These are phyloP conservation scores for Xanthorhoe spadicearia DNA, from an alignment of 2,888 invertebrate genomes.

Conservation along the genomic window DNA sequence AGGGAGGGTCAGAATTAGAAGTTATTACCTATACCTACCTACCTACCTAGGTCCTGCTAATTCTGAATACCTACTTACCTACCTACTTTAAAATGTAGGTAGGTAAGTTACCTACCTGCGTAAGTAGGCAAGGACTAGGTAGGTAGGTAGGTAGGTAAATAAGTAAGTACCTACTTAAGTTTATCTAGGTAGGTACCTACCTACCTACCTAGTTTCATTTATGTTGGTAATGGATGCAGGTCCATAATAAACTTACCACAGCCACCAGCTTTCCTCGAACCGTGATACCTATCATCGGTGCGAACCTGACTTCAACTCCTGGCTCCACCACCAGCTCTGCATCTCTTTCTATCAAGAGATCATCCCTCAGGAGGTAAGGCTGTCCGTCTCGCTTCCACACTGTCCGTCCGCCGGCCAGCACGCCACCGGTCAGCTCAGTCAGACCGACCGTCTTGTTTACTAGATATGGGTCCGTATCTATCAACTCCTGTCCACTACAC, in stretches of 20 bases:
- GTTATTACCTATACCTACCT: too few species aligned
- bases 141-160: conserved; percentile 2
- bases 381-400: conserved; percentile 85
- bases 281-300: conserved; percentile 96
- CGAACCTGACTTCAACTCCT: conserved; percentile 95
- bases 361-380: conserved; percentile 91
- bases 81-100: too few species aligned
- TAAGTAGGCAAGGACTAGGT: too few species aligned
- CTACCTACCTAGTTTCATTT: too few species aligned
- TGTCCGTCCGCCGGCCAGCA: conserved; percentile 84
- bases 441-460: conserved; percentile 72
- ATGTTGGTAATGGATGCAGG: too few species aligned
- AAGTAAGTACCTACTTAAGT: not conserved
- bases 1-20: too few species aligned
- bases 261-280: conserved; percentile 95
- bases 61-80: too few species aligned
- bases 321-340: conserved; percentile 94
- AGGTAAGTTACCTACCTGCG: too few species aligned
- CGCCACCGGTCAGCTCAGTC: conserved; percentile 87
- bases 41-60: too few species aligned
- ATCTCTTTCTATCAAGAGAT: conserved; percentile 90
- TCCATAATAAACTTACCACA: conserved; percentile 89
- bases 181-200: conserved; percentile 8
- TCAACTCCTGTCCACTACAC: conserved; percentile 70
- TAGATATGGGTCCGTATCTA: conserved; percentile 72